Conservation (phyloP, 1,140 invertebrate genomes). For the Drosophila lacteicornis region DNA sequence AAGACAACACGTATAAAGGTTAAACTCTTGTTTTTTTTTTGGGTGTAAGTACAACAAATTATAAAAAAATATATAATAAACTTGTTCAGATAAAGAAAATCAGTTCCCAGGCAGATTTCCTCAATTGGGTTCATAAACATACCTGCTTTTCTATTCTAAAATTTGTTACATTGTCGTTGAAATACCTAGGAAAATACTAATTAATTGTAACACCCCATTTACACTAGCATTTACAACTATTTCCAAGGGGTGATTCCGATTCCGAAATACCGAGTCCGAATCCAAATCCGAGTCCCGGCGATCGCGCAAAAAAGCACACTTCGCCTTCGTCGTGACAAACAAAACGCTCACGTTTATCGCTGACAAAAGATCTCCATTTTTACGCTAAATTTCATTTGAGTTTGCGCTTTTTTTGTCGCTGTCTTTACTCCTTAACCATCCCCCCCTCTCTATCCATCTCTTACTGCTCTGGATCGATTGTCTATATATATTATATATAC, state of each 20-base stretch:
- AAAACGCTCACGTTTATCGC: slow-evolving; percentile 82
- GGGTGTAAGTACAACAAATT: too few species aligned
- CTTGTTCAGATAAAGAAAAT: too few species aligned
- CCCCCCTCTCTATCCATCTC: slow-evolving; percentile 16
- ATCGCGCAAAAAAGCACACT: slow-evolving; percentile 82
- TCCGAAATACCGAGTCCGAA: slow-evolving; percentile 21
- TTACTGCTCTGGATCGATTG: slow-evolving; percentile 72
- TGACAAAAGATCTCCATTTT: slow-evolving; percentile 80
- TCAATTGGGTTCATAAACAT: too few species aligned
- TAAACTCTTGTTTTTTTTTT: too few species aligned
- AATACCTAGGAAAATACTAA: too few species aligned
- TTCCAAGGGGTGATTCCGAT: slow-evolving; percentile 6
- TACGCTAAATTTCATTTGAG: slow-evolving; percentile 82
- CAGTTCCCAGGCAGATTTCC: too few species aligned
- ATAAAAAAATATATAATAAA: too few species aligned
- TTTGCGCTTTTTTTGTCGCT: slow-evolving; percentile 52
- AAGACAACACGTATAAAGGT: too few species aligned
- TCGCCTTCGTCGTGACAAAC: slow-evolving; percentile 81
- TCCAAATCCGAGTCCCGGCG: slow-evolving; percentile 32
- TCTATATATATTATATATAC: slow-evolving; percentile 26
- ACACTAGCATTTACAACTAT: neutral
- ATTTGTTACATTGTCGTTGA: too few species aligned
- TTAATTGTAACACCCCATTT: neutral
- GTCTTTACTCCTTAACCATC: slow-evolving; percentile 8
- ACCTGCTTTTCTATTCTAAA: too few species aligned